phyloP scores from a whole-genome alignment of 2,888 invertebrate species.

The Pyrochroa serraticornis region DNA sequence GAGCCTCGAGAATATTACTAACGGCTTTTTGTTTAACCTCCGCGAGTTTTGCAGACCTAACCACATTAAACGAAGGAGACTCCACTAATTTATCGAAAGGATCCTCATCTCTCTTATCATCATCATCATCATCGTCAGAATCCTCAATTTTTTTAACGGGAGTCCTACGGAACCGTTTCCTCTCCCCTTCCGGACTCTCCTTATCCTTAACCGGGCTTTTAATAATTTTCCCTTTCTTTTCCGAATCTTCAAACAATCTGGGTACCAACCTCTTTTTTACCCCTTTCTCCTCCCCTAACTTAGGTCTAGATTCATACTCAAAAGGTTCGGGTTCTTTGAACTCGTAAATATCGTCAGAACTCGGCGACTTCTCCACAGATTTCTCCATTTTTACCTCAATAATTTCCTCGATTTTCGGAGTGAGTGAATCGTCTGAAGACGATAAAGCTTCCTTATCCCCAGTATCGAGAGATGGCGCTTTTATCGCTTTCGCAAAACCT shows the following conservation, averaged over 20 bases:
- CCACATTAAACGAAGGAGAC: slow-evolving; percentile 61
- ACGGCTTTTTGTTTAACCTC: slow-evolving; percentile 39
- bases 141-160: slow-evolving; percentile 37
- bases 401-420: slow-evolving; percentile 31
- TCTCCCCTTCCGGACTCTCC: slow-evolving; percentile 39
- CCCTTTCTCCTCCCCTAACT: slow-evolving; percentile 52
- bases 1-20: slow-evolving; percentile 51
- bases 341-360: slow-evolving; percentile 76
- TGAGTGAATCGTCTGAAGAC: slow-evolving; percentile 50
- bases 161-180: slow-evolving; percentile 31
- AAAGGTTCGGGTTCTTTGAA: slow-evolving; percentile 90
- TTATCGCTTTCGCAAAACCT: slow-evolving; percentile 72
- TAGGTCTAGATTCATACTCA: slow-evolving; percentile 74
- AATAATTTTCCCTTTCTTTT: slow-evolving; percentile 49
- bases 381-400: slow-evolving; percentile 45
- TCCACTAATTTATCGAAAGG: slow-evolving; percentile 62
- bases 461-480: slow-evolving; percentile 52
- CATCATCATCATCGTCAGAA: slow-evolving; percentile 49
- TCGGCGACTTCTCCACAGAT: slow-evolving; percentile 40
- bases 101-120: slow-evolving; percentile 52
- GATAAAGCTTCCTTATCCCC: slow-evolving; percentile 47
- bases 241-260: slow-evolving; percentile 54
- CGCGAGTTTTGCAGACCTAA: slow-evolving; percentile 41
- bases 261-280: slow-evolving; percentile 51
- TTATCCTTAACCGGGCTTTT: slow-evolving; percentile 39